phyloP scores from a whole-genome alignment of 35 echinoderm and acorn worm genomes.

The Acanthaster planci region DNA sequence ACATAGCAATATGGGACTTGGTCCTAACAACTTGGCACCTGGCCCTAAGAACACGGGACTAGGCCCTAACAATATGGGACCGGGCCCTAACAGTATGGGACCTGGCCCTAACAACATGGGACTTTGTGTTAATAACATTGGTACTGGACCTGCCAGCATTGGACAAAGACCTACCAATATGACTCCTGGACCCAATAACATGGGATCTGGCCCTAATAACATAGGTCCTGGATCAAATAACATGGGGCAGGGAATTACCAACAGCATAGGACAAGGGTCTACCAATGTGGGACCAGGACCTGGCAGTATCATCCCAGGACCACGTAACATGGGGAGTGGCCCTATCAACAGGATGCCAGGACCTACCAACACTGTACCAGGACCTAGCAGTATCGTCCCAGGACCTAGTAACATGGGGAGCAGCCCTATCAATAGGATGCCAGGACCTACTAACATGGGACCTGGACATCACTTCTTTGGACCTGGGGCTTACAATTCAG shows the following conservation, averaged over 20 bases:
- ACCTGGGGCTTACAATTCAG: background rate
- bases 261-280: background rate
- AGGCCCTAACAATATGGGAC: constrained; percentile 1
- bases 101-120: background rate
- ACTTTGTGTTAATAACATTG: background rate
- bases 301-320: background rate
- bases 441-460: background rate
- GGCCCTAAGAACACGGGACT: background rate
- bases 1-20: too few species aligned
- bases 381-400: background rate
- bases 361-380: background rate
- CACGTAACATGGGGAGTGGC: background rate
- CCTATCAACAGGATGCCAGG: background rate
- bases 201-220: background rate
- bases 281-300: background rate
- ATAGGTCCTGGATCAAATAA: background rate
- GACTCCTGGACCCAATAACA: background rate
- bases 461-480: background rate
- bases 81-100: background rate
- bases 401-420: background rate
- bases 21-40: background rate
- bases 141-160: background rate
- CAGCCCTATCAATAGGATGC: background rate
- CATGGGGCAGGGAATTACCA: background rate
- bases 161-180: background rate